Evolutionary conservation across 2,888 invertebrate species (phyloP), one percentile per base, ranked within the genome.

Genomic region (Diarsia mendica): DNA sequence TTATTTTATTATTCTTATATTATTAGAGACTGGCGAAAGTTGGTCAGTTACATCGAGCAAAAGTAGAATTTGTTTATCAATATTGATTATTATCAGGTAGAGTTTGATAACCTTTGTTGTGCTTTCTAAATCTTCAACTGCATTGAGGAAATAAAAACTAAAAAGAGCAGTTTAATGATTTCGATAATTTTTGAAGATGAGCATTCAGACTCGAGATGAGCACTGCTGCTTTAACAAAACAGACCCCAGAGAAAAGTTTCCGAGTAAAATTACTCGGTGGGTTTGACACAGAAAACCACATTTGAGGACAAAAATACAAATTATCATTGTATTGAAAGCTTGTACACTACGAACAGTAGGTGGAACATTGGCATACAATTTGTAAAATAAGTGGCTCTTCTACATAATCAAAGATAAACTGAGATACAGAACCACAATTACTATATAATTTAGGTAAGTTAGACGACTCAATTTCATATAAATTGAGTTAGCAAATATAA

Each of bases 401-500:
- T 44, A 1, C 0, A 3, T 65, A 28, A 2, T 33, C 28, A 65
- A 58, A 44, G 20, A 33, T 15, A 28, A 44, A 44, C 13, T n/a
- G 10, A 67, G 33, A 2, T 55, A 51, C 2, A 58, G 5, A 51
- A 75, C 8, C 23, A 55, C 28, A 75, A 55, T 51, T 60, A 49
- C 15, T 75, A 80, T 66, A 48, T 75, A 69, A 69, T 79, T 65
- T 55, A 79, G 33, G 61, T 69, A 74, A 64, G 44, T 20, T 71
- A 53, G 3, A 46, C 67, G 61, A 39, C 53, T 61, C 23, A 74
- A 76, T 67, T 64, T 72, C 33, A n/a, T 70, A 3, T 69, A 46
- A 70, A 71, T 71, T 76, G 75, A 79, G 77, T 77, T 77, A 72
- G 75, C 77, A 81, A 86, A 85, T 77, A 75, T 85, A 83, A 83